Conservation (phyloP, 2,797 vertebrate species). For the Gambelia wislizenii region DNA sequence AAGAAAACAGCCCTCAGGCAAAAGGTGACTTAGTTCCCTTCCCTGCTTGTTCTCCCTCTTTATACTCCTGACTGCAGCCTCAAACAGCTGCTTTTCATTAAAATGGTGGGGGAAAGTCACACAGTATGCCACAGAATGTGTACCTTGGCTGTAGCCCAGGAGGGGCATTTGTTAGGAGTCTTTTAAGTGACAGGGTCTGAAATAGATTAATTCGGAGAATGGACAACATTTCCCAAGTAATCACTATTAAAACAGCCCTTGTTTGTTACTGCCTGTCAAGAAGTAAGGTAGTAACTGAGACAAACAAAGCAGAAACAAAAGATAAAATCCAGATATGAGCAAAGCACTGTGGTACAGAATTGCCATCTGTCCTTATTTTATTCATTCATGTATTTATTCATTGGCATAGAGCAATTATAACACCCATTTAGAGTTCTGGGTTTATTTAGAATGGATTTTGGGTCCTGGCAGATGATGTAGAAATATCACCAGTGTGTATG, state of each 20-base stretch:
- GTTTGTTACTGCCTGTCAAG: background rate
- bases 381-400: background rate
- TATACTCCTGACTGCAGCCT: background rate
- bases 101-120: background rate
- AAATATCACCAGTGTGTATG: background rate
- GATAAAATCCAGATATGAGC: slow-evolving; percentile 2
- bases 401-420: background rate
- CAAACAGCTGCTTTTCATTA: background rate
- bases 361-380: background rate
- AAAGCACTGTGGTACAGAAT: background rate
- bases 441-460: background rate
- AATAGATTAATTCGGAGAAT: slow-evolving; percentile 4
- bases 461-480: background rate
- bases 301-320: background rate
- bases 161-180: background rate
- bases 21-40: background rate
- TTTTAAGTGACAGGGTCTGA: background rate
- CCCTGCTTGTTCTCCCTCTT: background rate
- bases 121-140: background rate
- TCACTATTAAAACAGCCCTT: background rate
- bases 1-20: background rate
- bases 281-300: background rate
- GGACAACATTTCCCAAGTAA: background rate
- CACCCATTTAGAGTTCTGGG: background rate
- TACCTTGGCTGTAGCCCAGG: background rate